These are phyloP conservation scores for Somateria mollissima DNA, from an alignment of 2,797 vertebrate genomes.

Conservation along the genomic window DNA sequence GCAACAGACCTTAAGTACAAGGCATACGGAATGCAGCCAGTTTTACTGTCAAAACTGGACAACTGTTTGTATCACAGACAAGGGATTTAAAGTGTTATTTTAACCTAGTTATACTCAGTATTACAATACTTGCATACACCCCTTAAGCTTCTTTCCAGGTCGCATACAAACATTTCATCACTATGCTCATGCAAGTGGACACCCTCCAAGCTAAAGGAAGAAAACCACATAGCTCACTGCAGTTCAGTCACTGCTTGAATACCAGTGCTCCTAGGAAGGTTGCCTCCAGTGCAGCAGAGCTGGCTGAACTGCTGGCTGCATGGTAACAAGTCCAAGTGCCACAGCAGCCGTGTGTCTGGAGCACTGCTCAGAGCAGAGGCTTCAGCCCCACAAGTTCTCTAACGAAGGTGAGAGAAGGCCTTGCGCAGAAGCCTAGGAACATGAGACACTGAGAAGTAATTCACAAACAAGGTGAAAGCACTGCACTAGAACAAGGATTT, in stretches of 20 bases:
- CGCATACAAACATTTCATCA: neutral
- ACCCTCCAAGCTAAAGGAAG: neutral
- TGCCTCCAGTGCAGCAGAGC: neutral
- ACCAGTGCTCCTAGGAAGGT: neutral
- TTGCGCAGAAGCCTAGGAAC: neutral
- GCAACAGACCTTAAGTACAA: neutral
- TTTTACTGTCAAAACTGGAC: neutral
- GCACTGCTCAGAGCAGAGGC: neutral
- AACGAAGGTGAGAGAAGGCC: neutral
- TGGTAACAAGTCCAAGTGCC: neutral
- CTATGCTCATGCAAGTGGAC: neutral
- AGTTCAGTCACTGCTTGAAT: neutral
- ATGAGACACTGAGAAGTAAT: neutral
- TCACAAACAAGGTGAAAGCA: neutral
- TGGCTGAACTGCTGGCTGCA: neutral
- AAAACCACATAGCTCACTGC: neutral
- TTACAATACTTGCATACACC: neutral
- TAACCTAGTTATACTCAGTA: neutral
- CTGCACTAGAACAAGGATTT: neutral
- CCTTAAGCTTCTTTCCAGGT: neutral
- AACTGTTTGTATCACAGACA: neutral
- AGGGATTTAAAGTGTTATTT: neutral
- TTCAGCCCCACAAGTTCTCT: neutral
- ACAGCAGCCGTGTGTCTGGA: neutral
- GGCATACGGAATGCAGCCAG: neutral